These are phyloP conservation scores for Cephus nigrinus DNA, from an alignment of 2,888 invertebrate genomes.

Conservation along the genomic window DNA sequence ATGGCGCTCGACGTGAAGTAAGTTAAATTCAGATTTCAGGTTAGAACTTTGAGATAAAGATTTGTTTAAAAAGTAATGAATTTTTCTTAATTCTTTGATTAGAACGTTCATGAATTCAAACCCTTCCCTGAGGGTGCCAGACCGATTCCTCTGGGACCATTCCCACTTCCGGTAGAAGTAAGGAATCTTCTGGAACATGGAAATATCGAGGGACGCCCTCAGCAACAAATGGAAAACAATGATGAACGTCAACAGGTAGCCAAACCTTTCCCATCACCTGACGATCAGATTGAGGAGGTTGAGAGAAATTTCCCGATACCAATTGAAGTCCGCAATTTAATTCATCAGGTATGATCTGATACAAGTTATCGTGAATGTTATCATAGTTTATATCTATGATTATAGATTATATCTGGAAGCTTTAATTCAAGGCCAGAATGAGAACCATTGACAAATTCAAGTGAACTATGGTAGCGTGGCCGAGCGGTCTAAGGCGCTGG, in stretches of 20 bases:
- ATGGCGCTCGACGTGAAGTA: slow-evolving; percentile 57
- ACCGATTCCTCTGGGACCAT: slow-evolving; percentile 50
- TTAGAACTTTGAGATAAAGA: not conserved
- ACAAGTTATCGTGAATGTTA: not conserved
- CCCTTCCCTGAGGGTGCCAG: slow-evolving; percentile 55
- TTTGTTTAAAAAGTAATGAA: not conserved
- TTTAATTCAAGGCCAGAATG: too few species aligned
- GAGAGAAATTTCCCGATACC: slow-evolving; percentile 55
- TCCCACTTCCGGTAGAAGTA: slow-evolving; percentile 56
- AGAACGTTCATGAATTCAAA: slow-evolving; percentile 55
- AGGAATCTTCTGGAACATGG: slow-evolving; percentile 57
- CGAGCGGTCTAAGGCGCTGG: slow-evolving; percentile 67
- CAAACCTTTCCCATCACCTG: slow-evolving; percentile 50
- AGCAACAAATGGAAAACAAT: slow-evolving; percentile 40
- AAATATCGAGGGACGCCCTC: slow-evolving; percentile 53
- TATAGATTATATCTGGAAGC: not conserved
- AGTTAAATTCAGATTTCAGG: not conserved
- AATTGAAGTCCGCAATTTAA: slow-evolving; percentile 54
- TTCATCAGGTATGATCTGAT: slow-evolving; percentile 48
- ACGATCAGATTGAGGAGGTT: slow-evolving; percentile 53
- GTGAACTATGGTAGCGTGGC: slow-evolving; percentile 53
- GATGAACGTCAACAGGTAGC: slow-evolving; percentile 50
- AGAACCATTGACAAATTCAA: not conserved
- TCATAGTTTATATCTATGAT: not conserved
- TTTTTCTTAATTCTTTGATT: not conserved